Percentiles rank a stretch among this genome's conserved stretches.
Evolutionary conservation across 2,113 vertebrate species (phyloP).

Genomic region (Echinops telfairi): DNA sequence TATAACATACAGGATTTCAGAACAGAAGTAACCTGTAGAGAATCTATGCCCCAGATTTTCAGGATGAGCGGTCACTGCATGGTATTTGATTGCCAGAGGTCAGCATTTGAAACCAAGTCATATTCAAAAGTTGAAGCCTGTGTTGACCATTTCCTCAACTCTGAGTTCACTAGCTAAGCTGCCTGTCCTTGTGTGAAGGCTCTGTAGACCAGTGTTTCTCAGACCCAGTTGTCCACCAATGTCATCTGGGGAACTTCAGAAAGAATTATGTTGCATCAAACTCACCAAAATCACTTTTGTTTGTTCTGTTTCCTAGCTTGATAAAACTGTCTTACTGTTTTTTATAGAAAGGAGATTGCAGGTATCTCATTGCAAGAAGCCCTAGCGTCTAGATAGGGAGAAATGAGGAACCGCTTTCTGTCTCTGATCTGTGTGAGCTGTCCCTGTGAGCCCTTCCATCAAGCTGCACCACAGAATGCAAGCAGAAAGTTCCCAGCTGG

Average conservation of each 20-base stretch:
- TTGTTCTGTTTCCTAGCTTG: constrained; percentile 44
- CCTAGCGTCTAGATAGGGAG: not conserved
- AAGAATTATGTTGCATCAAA: not conserved
- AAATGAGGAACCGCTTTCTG: constrained; percentile 46
- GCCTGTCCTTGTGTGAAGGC: not conserved
- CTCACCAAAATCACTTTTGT: constrained; percentile 32
- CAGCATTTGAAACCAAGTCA: not conserved
- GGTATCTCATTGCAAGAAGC: constrained; percentile 43
- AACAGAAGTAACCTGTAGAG: not conserved
- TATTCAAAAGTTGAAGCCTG: not conserved
- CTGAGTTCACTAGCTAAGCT: constrained; percentile 23
- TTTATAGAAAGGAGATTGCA: constrained; percentile 39
- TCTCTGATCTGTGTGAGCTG: not conserved
- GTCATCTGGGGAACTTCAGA: not conserved
- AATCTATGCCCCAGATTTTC: constrained; percentile 27
- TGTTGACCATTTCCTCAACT: not conserved
- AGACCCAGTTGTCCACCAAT: not conserved
- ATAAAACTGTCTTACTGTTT: constrained; percentile 42
- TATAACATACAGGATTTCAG: constrained; percentile 52
- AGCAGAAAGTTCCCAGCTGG: not conserved
- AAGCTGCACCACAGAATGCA: not conserved
- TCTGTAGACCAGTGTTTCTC: not conserved
- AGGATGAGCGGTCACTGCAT: not conserved
- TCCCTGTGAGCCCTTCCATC: not conserved
- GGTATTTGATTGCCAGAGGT: constrained; percentile 18